Evolutionary conservation across 2,113 vertebrate genomes (phyloP).

Genomic region (Pomatorhinus ruficollis): DNA sequence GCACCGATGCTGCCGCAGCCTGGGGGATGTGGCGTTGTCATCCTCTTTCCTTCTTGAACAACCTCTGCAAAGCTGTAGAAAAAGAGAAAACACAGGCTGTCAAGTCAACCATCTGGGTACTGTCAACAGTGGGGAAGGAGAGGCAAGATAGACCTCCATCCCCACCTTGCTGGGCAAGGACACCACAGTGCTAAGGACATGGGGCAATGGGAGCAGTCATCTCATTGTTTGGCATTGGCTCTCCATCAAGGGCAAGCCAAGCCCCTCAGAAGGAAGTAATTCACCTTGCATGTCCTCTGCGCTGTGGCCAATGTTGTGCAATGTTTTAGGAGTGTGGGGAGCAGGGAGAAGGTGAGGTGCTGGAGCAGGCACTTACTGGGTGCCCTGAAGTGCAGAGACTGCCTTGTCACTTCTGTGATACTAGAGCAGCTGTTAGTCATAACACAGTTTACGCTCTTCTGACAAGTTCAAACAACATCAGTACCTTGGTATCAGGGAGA

Average conservation of each 20-base stretch:
- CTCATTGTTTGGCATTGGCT: neutral
- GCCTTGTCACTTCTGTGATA: neutral
- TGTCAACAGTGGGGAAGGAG: neutral
- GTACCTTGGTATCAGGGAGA: neutral
- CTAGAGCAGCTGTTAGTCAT: neutral
- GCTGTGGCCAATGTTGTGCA: neutral
- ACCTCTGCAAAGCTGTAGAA: constrained; percentile 16
- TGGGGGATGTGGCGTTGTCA: rapidly evolving
- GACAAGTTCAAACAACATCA: neutral
- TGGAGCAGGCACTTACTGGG: neutral
- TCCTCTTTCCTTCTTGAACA: neutral
- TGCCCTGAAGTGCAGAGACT: neutral
- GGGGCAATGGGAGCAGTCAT: neutral
- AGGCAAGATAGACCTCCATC: neutral
- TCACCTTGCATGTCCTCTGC: neutral
- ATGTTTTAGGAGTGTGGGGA: neutral
- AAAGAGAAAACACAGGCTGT: neutral
- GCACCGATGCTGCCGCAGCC: constrained; percentile 52
- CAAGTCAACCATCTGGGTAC: neutral
- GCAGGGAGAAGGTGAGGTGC: neutral
- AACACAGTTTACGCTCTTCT: neutral
- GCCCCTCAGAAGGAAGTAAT: neutral
- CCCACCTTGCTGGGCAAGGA: neutral
- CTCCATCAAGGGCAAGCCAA: neutral
- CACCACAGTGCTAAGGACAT: neutral